Base-by-base conservation (phyloP, 2,113 vertebrate genomes). In the Notothenia coriiceps region DNA sequence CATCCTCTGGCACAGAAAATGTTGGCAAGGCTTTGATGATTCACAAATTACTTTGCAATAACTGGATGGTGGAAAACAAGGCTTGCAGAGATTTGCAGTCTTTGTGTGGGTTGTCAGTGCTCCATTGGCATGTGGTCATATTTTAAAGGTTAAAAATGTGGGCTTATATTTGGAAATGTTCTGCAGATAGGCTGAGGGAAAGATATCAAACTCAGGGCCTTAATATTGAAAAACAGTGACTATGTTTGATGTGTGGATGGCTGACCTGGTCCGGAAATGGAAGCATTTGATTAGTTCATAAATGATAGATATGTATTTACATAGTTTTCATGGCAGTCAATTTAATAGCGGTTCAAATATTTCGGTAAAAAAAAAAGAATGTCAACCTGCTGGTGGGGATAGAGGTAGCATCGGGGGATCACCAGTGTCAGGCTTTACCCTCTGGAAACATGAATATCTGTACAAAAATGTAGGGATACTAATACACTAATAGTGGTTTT, bases 91-190 rank as follows among this genome's bases (percentile, higher is more conserved):
- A 80, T 57, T 7, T 7, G 35, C 35, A 7, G 79, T 85, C 77
- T 29, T 54, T 66, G 63, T 82, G 84, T 88, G 82, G 84, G 88
- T 10, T 80, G 82, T 33, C 3, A 4, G 62, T 79, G 85, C 68
- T 29, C 73, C 44, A 22, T 83, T 87, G 59, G 82, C 82, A 90
- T 82, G 84, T 87, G 82, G 88, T 84, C 54, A 71, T 35, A 60
- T 86, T 81, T 79, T 88, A 84, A 79, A 86, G 86, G 88, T 87
- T 85, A 74, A 74, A 87, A 79, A 80, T 85, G 86, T 89, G 81
- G 83, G 86, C 52, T 88, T 86, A 54, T 84, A 70, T 83, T 83
- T 83, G 74, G 64, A 88, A 71, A 60, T 56, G 78, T 54, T 66
- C 15, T 18, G 67, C 74, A 73, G 61, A 74, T 61, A 43, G 43